Percentiles rank a stretch among this genome's conserved stretches.
Conservation (phyloP, 2,797 vertebrate genomes). For the Schizothorax lantsangensis region DNA sequence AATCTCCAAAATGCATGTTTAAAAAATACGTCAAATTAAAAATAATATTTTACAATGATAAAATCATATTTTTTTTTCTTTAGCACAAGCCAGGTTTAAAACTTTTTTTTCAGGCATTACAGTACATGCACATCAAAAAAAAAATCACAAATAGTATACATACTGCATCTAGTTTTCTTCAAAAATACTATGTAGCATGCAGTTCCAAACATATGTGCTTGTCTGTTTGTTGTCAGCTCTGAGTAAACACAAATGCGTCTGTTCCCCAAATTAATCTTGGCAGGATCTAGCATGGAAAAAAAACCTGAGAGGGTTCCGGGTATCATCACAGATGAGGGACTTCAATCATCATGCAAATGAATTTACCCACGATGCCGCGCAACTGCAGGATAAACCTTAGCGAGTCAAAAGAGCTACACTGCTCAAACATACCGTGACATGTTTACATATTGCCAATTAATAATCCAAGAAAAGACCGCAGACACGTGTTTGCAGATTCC, state of each 20-base stretch:
- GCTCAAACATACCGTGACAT: constrained; percentile 45
- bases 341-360: constrained; percentile 45
- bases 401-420: constrained; percentile 26
- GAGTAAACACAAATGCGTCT: constrained; percentile 7
- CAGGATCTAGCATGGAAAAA: constrained; percentile 2
- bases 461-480: constrained; percentile 32
- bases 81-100: neutral
- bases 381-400: constrained; percentile 37
- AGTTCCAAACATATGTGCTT: constrained; percentile 1
- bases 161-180: neutral
- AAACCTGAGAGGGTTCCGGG: constrained; percentile 13
- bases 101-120: neutral
- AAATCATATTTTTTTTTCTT: neutral
- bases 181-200: constrained; percentile 8
- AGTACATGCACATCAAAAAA: neutral
- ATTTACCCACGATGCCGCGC: constrained; percentile 19
- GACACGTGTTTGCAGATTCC: constrained; percentile 42
- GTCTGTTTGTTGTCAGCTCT: constrained; percentile 1
- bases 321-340: constrained; percentile 40
- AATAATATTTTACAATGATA: neutral
- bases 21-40: neutral
- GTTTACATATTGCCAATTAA: constrained; percentile 49
- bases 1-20: neutral
- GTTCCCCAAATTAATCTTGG: neutral
- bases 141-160: neutral